These are phyloP conservation scores for Syngnathus rostellatus DNA, from an alignment of 2,797 vertebrate species.

Conservation along the genomic window DNA sequence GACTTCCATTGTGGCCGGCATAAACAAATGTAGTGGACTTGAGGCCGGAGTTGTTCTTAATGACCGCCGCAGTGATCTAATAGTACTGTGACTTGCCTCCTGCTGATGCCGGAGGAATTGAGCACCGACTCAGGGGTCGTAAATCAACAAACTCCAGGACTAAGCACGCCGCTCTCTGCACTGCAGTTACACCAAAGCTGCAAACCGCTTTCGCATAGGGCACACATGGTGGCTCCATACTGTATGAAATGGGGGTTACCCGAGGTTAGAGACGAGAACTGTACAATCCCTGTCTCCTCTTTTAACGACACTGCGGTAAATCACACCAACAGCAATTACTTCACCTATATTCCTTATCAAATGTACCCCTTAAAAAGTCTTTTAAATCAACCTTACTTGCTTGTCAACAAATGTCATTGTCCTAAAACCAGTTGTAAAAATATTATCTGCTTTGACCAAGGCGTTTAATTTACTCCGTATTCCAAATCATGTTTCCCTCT, in stretches of 20 bases:
- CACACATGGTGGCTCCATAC: not conserved
- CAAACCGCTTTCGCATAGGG: not conserved
- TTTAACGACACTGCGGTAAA: too few species aligned
- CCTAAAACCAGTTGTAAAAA: too few species aligned
- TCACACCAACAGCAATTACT: too few species aligned
- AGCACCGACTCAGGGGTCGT: constrained; percentile 32
- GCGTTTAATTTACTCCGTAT: too few species aligned
- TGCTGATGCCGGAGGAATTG: constrained; percentile 42
- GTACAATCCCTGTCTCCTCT: not conserved
- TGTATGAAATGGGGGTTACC: not conserved
- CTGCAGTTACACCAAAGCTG: not conserved
- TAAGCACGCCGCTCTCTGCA: constrained; percentile 1
- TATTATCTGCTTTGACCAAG: too few species aligned
- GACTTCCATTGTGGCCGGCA: not conserved
- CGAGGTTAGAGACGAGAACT: not conserved
- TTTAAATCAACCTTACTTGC: too few species aligned
- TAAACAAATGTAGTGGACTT: constrained; percentile 19
- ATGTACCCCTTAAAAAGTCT: too few species aligned
- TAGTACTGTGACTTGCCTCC: constrained; percentile 48
- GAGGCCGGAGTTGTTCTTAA: not conserved
- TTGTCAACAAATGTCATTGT: too few species aligned
- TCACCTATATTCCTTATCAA: too few species aligned
- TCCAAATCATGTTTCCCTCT: too few species aligned
- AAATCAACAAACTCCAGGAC: constrained; percentile 38
- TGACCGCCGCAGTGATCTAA: constrained; percentile 54